phyloP scores from a whole-genome alignment of 2,888 invertebrate species.

The Mythimna ferrago region DNA sequence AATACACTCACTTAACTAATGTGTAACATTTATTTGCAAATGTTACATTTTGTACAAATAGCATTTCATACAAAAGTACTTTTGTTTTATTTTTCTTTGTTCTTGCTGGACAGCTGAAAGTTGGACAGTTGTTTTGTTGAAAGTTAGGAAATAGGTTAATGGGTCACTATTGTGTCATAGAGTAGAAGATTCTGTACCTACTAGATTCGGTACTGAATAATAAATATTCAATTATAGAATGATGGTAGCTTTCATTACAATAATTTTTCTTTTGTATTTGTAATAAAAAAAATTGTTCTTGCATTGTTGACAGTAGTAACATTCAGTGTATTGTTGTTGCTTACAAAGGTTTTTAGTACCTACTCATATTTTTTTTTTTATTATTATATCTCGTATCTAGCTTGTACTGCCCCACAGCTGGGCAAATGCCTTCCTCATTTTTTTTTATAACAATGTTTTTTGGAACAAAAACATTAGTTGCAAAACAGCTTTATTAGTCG shows the following conservation, averaged over 20 bases:
- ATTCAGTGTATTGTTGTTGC: neutral
- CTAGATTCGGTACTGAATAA: neutral
- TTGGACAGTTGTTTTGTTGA: slow-evolving; percentile 30
- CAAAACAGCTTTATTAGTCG: too few relatives aligned
- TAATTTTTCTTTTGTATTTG: neutral
- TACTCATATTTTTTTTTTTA: neutral
- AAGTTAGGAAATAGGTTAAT: slow-evolving; percentile 50
- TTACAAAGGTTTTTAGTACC: slow-evolving; percentile 1
- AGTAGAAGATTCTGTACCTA: neutral
- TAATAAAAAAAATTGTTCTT: neutral
- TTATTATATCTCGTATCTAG: neutral
- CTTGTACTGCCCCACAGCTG: neutral
- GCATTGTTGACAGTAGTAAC: slow-evolving; percentile 4
- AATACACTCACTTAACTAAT: slow-evolving; percentile 34
- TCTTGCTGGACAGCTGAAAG: slow-evolving; percentile 15
- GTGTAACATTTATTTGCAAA: slow-evolving; percentile 30
- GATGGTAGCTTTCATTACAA: neutral
- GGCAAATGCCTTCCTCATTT: too few relatives aligned
- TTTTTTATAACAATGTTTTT: too few relatives aligned
- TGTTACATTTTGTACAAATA: slow-evolving; percentile 20
- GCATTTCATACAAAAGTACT: slow-evolving; percentile 25
- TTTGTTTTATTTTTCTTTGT: slow-evolving; percentile 39
- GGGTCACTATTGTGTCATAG: slow-evolving; percentile 30
- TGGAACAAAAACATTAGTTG: too few relatives aligned
- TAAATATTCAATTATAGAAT: slow-evolving; percentile 8